phyloP scores from a whole-genome alignment of 2,113 vertebrate genomes.

The Epinephelus lanceolatus region DNA sequence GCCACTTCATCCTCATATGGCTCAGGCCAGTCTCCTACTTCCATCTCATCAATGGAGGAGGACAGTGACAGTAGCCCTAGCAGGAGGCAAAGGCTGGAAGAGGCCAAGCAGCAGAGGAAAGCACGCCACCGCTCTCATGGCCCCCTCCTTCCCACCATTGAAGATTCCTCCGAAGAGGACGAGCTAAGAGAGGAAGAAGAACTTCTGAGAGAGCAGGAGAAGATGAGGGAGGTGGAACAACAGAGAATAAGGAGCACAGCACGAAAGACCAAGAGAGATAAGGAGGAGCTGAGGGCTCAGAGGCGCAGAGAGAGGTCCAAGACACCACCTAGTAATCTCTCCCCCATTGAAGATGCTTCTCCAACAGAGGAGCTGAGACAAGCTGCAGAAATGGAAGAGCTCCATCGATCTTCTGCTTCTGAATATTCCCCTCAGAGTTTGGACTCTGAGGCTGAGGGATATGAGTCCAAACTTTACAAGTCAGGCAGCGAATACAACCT shows the following conservation, averaged over 20 bases:
- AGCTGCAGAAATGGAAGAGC: conserved; percentile 98
- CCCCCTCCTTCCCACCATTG: conserved; percentile 96
- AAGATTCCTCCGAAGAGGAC: conserved; percentile 98
- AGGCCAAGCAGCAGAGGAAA: conserved; percentile 98
- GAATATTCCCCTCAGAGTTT: conserved; percentile 96
- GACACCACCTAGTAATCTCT: conserved; percentile 97
- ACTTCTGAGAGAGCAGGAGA: conserved; percentile 96
- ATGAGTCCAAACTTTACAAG: conserved; percentile 94
- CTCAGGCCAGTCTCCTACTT: conserved; percentile 95
- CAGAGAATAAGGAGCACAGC: conserved; percentile 96
- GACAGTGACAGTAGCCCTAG: conserved; percentile 99
- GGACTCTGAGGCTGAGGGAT: conserved; percentile 95
- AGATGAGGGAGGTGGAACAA: conserved; percentile 98
- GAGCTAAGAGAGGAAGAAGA: conserved; percentile 98
- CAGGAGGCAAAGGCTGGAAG: conserved; percentile 93
- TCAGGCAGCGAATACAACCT: conserved; percentile 97
- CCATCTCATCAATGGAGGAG: conserved; percentile 97
- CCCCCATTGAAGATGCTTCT: conserved; percentile 97
- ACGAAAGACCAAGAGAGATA: conserved; percentile 95
- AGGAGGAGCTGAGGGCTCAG: conserved; percentile 97
- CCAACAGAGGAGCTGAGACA: conserved; percentile 97
- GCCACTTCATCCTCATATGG: conserved; percentile 96
- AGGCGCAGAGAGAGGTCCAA: conserved; percentile 96
- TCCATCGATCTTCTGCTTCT: conserved; percentile 97
- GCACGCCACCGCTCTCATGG: conserved; percentile 96